Evolutionary conservation across 2,113 vertebrate species (phyloP), one percentile per base, ranked within the genome.

Genomic region (Genyomyrus donnyi): DNA sequence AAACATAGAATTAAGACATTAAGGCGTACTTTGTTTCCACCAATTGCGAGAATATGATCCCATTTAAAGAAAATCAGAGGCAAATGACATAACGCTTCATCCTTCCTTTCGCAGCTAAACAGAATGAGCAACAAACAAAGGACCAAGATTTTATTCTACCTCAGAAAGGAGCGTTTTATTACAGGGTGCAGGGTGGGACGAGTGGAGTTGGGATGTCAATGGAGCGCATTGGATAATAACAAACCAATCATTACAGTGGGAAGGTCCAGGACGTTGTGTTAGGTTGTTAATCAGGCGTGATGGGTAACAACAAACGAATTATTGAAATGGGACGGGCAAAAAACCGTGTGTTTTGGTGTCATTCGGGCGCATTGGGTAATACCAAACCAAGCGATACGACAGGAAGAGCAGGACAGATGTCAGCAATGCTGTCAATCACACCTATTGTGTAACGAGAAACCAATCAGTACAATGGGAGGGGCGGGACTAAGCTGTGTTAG

Each of bases 241-340:
- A 66, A 91, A 94, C 96, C 95, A 95, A 95, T 95, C 94, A 90
- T 10, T 93, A 91, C 91, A 62, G 56, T 49, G n/a, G 80, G 80
- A 58, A 62, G 89, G 50, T 39, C 21, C 77, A 53, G 42, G 17
- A 52, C 27, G 31, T 62, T 6, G 42, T 1, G 48, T 52, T 87
- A 90, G 56, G 80, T 62, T 85, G 80, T 66, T 31, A 66, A 13
- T 93, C 90, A 90, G 21, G 58, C 85, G 85, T 50, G 77, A 94
- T 94, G 93, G 94, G 92, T 92, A 93, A 95, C 93, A 95, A 95
- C 93, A 95, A 95, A 42, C 93, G 95, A 95, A 9, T 83, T 24
- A 45, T 83, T 83, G 42, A 83, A 45, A 83, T 83, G 62, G 39
- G 90, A 89, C 83, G 89, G 93, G 92, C 93, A 91, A 92, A 88